Base-by-base conservation (phyloP, 2,888 invertebrate genomes). In the Latrodectus hesperus region DNA sequence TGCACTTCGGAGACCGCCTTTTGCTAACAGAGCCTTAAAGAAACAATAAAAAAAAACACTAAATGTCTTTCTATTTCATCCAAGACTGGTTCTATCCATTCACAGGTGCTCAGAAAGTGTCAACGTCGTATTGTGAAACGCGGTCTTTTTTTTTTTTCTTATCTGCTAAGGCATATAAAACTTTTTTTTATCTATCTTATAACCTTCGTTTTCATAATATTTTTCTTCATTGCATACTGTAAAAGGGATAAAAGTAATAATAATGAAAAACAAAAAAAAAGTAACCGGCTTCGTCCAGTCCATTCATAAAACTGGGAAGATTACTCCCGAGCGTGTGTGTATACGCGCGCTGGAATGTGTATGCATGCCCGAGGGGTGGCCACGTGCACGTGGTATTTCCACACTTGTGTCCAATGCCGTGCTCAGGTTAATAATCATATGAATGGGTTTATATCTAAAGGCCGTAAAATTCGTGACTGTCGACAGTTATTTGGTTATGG, bases 221-320 rank as follows among this genome's bases (percentile, higher is more conserved):
- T 38, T 38, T 38, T 6, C 6, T 38, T 38, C 38, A 38, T 38
- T 38, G 38, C 38, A 38, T 38, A 38, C 38, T 38, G 38, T 38
- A 38, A 22, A 38, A 3, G 38, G 38, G 38, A 38, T 38, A 38
- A 38, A 38, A 38, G 38, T 38, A 38, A 38, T 38, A 38, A 38
- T 38, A 38, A 38, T 38, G 38, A 38, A 38, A 22, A 22, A 1
- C 22, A 22, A 22, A 22, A 38, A 38, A 38, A 38, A 60, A 60
- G 10, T 16, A 60, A 60, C 12, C 12, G 60, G 60, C 14, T 60
- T 60, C 60, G 60, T 60, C 12, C 12, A 60, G 60, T 60, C 68
- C 68, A 68, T 82, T 82, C 79, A 79, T 79, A 79, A 79, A 79
- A 60, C 22, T 17, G 70, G 38, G 38, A 10, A 70, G 79, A 60